phyloP scores from a whole-genome alignment of 2,888 invertebrate genomes.

The Pedicia rivosa region DNA sequence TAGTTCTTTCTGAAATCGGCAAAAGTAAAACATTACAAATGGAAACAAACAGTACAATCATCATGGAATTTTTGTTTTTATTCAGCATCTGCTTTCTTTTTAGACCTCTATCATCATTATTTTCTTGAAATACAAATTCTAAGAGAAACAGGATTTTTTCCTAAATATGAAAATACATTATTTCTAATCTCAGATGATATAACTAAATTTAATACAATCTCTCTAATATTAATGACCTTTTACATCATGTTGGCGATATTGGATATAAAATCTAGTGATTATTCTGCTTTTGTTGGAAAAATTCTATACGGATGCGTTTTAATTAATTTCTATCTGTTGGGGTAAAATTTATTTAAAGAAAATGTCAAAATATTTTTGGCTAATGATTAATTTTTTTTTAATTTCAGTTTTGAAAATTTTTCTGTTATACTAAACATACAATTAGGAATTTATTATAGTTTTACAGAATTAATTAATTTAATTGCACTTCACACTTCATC shows the following conservation, averaged over 20 bases:
- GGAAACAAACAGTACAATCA: conserved; percentile 25
- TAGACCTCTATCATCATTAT: conserved; percentile 28
- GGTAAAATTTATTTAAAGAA: conserved; percentile 1
- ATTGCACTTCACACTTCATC: conserved; percentile 24
- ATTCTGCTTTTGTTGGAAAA: conserved; percentile 19
- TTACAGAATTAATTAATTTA: conserved; percentile 24
- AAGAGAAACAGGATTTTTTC: conserved; percentile 27
- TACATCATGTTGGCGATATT: conserved; percentile 25
- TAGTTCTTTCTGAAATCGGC: conserved; percentile 27
- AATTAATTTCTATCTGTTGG: conserved; percentile 6
- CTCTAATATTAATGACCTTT: conserved; percentile 27
- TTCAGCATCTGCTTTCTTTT: conserved; percentile 25
- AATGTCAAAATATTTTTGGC: not conserved
- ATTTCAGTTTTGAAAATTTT: conserved; percentile 28
- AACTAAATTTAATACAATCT: conserved; percentile 10
- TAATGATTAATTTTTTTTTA: not conserved
- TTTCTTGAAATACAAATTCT: conserved; percentile 27
- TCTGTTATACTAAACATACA: conserved; percentile 28
- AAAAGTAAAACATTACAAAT: conserved; percentile 26
- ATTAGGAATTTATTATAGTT: conserved; percentile 25
- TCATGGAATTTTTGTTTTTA: conserved; percentile 30
- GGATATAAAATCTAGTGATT: conserved; percentile 25
- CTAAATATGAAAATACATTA: conserved; percentile 28
- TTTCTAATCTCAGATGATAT: conserved; percentile 14
- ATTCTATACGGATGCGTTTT: conserved; percentile 2